A percentile compares a stretch with the other conserved stretches of the same genome.
phyloP scores from a whole-genome alignment of 2,797 vertebrate genomes.

The Molossus molossus region DNA sequence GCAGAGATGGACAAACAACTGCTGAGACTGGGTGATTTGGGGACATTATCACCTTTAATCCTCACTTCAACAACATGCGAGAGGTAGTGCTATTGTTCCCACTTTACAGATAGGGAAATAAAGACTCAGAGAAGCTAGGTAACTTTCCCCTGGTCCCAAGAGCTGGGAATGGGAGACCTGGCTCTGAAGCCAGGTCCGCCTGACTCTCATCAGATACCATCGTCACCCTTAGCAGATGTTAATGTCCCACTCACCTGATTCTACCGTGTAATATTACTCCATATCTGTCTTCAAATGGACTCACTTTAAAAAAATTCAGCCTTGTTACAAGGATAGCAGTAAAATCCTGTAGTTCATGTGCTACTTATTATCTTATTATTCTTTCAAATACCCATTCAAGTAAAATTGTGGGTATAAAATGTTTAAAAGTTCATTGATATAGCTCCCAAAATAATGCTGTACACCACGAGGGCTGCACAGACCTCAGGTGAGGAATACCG shows the following conservation, averaged over 20 bases:
- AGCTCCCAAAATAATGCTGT: background rate
- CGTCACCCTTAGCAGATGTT: background rate
- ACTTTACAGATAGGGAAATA: background rate
- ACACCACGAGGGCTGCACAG: background rate
- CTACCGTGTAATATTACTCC: background rate
- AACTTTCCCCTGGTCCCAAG: background rate
- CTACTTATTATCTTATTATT: slow-evolving; percentile 60
- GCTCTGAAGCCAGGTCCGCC: background rate
- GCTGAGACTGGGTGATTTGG: background rate
- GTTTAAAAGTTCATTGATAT: background rate
- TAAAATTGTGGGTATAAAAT: background rate
- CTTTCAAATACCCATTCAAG: background rate
- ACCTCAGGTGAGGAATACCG: background rate
- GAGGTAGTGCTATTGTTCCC: background rate
- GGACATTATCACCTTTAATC: background rate
- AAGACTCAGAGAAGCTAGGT: background rate
- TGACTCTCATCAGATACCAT: background rate
- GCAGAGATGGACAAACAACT: too few species aligned
- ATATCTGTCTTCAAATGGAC: background rate
- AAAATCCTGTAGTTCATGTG: background rate
- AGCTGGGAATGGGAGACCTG: background rate
- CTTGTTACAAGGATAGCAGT: background rate
- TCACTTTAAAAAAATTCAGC: background rate
- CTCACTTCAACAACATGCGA: background rate
- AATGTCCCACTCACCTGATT: background rate